Percentiles rank a stretch among this genome's conserved stretches.
phyloP scores from a whole-genome alignment of 2,113 vertebrate species.

The Labeo catla region DNA sequence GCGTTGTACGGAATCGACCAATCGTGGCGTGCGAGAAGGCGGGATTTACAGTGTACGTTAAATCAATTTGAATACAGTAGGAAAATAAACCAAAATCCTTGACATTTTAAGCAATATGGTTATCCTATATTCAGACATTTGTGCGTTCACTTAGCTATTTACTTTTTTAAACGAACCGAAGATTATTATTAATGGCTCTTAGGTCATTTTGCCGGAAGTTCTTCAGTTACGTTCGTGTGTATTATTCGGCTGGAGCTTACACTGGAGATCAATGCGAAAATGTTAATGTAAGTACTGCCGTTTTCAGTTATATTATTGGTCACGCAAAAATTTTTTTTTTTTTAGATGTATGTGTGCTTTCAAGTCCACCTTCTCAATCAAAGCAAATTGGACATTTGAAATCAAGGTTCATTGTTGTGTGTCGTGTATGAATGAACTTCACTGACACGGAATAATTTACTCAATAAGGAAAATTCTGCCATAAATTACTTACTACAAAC shows the following conservation, averaged over 20 bases:
- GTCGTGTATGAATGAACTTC: too few species aligned
- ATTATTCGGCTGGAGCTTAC: constrained; percentile 3
- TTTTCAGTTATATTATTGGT: background rate
- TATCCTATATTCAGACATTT: too few species aligned
- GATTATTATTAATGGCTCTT: too few species aligned
- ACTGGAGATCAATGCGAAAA: constrained; percentile 34
- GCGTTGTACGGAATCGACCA: background rate
- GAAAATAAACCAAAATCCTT: too few species aligned
- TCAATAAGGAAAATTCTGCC: too few species aligned
- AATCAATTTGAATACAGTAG: too few species aligned
- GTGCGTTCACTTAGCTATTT: too few species aligned
- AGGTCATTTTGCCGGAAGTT: too few species aligned
- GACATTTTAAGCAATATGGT: too few species aligned
- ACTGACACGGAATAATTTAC: too few species aligned
- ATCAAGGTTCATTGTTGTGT: background rate
- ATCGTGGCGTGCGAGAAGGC: background rate
- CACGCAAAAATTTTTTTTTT: background rate
- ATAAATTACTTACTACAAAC: too few species aligned
- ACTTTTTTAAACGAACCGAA: too few species aligned
- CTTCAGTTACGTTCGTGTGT: background rate
- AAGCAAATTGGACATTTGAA: background rate
- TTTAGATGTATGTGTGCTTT: background rate
- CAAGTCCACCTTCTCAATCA: background rate
- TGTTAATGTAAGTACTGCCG: background rate
- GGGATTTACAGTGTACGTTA: background rate